Percentiles rank a stretch among this genome's conserved stretches.
Evolutionary conservation across 1,140 invertebrate genomes (phyloP).

Genomic region (Drosophila varians): DNA sequence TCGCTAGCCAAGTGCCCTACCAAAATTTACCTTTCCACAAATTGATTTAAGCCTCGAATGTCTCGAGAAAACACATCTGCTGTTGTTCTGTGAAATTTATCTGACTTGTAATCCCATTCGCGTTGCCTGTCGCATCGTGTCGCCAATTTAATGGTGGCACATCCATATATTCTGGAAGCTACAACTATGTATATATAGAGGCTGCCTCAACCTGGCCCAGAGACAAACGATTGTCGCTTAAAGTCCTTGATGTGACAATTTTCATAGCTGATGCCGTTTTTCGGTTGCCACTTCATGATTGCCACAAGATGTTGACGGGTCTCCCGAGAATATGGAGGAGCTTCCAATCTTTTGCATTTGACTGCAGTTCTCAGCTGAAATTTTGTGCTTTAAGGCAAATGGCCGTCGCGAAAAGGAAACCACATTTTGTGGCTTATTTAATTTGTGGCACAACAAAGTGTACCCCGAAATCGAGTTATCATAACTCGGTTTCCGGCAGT

Average conservation of each 20-base stretch:
- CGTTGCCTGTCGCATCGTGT: conserved; percentile 58
- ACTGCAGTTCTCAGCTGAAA: conserved; percentile 35
- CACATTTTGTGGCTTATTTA: conserved; percentile 57
- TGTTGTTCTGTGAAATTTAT: conserved; percentile 58
- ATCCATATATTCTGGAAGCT: conserved; percentile 30
- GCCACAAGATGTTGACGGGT: conserved; percentile 31
- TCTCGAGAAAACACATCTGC: conserved; percentile 25
- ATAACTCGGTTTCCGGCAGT: conserved; percentile 54
- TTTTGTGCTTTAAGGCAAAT: conserved; percentile 45
- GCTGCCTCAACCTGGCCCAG: not conserved
- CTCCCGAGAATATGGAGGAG: conserved; percentile 14
- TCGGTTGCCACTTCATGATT: conserved; percentile 6
- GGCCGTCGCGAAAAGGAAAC: conserved; percentile 3
- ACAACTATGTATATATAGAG: not conserved
- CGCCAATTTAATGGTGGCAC: conserved; percentile 58
- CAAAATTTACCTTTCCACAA: not conserved
- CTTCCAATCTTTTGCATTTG: conserved; percentile 15
- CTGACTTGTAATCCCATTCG: conserved; percentile 71
- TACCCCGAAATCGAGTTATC: conserved; percentile 46
- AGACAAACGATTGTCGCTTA: conserved; percentile 70
- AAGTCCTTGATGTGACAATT: conserved; percentile 72
- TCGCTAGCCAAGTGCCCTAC: not conserved
- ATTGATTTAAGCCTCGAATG: conserved; percentile 13
- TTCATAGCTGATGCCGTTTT: conserved; percentile 60
- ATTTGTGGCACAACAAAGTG: conserved; percentile 39